Base-by-base conservation (phyloP, 2,113 vertebrate genomes). In the Leucosticte australis region DNA sequence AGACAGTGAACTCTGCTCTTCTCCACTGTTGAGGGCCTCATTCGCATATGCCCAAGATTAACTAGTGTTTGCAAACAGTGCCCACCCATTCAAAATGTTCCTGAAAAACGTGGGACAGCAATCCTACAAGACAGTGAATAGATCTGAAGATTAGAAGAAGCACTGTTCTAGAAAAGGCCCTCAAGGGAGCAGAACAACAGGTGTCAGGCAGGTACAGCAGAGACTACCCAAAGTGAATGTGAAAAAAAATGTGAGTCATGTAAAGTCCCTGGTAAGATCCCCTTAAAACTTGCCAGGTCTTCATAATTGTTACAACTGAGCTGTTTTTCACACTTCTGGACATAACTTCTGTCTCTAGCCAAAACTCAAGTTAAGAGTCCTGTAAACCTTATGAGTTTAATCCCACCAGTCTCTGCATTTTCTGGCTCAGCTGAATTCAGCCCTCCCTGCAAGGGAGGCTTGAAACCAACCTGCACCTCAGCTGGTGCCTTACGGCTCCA, bases 401-500 rank as follows among this genome's bases (percentile, higher is more conserved):
- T 65, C 13, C 19, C 19, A 55, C 39, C 31, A 57, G 41, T 16
- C 14, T 70, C 35, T 56, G 7, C 12, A 21, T 73, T 80, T 77
- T 84, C 41, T 69, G 26, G 5, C 31, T 74, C 46, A 50, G n/a
- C 27, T 55, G 42, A 52, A 52, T 23, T 57, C 53, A 68, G n/a
- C 19, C 35, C 65, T 81, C 26, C 37, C 35, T 53, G 26, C 3
- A 15, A 90, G 49, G 20, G 44, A 73, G 23, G 8, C 0, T 0
- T 70, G 50, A 27, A 73, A 47, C 9, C 67, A 73, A 50, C 7
- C 4, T 47, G 60, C 30, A 26, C 15, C 24, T 59, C 27, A 47
- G 3, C 6, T 3, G 3, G 47, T 20, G 41, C 12, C 46, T 33
- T 21, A 22, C 2, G 1, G 8, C 31, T 67, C 42, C 30, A 7